Evolutionary conservation across 2,888 invertebrate genomes (phyloP), one percentile per base, ranked within the genome.

Genomic region (Unio delphinus): DNA sequence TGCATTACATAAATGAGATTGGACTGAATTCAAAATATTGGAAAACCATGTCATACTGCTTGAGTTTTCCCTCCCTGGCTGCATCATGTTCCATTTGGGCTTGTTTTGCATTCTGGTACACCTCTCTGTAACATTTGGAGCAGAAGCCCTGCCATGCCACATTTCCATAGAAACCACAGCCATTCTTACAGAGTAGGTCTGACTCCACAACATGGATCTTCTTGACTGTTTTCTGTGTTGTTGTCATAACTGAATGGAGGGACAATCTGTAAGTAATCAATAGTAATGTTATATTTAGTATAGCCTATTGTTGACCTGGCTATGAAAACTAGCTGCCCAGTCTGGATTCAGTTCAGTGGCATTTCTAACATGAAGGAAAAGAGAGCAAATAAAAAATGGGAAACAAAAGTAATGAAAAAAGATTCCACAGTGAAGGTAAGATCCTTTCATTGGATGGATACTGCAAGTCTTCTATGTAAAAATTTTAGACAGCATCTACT

Each of bases 61-160:
- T 23, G 60, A 60, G 28, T n/a, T 60, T 60, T 18, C 28, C 60
- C 15, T 28, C 60, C 28, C 28, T 30, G 28, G n/a, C 74, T 64
- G 84, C 79, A 69, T 89, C 89, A 72, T 89, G 86, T 55, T 87
- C 84, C 61, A 84, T 80, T 70, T 90, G 90, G 20, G 87, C 86
- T 65, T 84, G 82, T 80, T 89, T 83, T 55, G 87, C 85, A 30
- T 86, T 85, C 69, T 88, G 87, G 71, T 90, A 89, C 66, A 89
- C 88, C 83, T 96, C 95, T 66, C 96, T 93, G 91, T 96, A 96
- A 90, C 99, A 99, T 91, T 96, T 95, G 62, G 99, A 99, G 90
- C 99, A 99, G 90, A 96, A 97, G 4, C 98, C 98, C 89, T 96
- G 95, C 96, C 98, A 99, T 88, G 97, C 96, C 15, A 96, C 95